Evolutionary conservation across 1,140 invertebrate genomes (phyloP).

Genomic region (Ceratina japonica): DNA sequence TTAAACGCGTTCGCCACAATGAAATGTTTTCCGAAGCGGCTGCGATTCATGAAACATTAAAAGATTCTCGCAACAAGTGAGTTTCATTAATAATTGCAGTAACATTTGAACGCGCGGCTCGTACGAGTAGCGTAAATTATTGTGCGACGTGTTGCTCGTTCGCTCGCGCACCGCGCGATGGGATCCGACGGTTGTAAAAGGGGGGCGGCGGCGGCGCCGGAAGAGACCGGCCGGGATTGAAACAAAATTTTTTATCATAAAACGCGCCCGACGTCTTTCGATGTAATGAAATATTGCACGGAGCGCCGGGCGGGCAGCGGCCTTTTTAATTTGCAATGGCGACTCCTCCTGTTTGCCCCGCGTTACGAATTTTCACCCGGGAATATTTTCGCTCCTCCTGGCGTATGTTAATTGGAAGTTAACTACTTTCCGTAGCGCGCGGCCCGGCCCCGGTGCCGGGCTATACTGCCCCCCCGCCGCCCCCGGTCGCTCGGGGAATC

Average conservation of each 20-base stretch:
- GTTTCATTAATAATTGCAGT: conserved; percentile 45
- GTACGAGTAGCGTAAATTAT: conserved; percentile 43
- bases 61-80: conserved; percentile 49
- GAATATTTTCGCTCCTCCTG: no score
- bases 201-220: not conserved
- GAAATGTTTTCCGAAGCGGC: conserved; percentile 34
- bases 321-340: no score
- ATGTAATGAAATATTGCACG: not conserved
- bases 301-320: no score
- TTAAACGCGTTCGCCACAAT: conserved; percentile 20
- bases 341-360: no score
- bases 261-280: not conserved
- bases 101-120: conserved; percentile 26
- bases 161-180: not conserved
- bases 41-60: conserved; percentile 47
- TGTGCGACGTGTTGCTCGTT: conserved; percentile 19
- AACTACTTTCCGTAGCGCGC: conserved; percentile 46
- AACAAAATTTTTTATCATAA: conserved; percentile 19
- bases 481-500: not conserved
- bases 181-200: no score
- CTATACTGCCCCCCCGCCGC: no score
- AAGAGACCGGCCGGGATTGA: not conserved
- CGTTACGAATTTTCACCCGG: no score
- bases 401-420: conserved; percentile 45
- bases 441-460: not conserved